These are phyloP conservation scores for Lymantria monacha DNA, from an alignment of 2,888 invertebrate species.

Conservation along the genomic window DNA sequence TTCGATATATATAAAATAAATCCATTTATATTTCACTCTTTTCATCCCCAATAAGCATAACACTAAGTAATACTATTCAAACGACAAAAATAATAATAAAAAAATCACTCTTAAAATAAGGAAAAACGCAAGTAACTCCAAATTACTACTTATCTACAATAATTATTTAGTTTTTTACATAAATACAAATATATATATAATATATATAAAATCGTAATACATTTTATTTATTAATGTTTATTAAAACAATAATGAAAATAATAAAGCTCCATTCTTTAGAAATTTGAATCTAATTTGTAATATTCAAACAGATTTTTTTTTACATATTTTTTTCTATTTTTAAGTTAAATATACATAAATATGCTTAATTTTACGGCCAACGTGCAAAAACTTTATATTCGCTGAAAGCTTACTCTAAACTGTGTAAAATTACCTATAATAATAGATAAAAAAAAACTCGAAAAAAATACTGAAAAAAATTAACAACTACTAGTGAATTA, in stretches of 20 bases:
- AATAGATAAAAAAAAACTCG: constrained; percentile 39
- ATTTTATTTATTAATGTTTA: constrained; percentile 35
- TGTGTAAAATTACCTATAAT: constrained; percentile 47
- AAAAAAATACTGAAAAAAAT: constrained; percentile 59
- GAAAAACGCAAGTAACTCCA: constrained; percentile 52
- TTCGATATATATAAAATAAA: constrained; percentile 13
- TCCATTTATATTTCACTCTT: constrained; percentile 5
- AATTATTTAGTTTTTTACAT: constrained; percentile 50
- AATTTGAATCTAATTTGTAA: constrained; percentile 52
- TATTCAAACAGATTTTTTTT: constrained; percentile 40
- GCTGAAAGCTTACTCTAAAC: constrained; percentile 60
- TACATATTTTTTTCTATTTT: constrained; percentile 37
- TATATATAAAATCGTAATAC: constrained; percentile 49
- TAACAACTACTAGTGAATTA: constrained; percentile 45
- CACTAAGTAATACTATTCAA: constrained; percentile 42
- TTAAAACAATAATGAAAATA: constrained; percentile 35
- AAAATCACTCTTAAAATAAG: constrained; percentile 48
- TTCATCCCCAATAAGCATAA: constrained; percentile 28
- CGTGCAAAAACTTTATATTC: constrained; percentile 58
- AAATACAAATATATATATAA: constrained; percentile 53
- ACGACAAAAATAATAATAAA: constrained; percentile 41
- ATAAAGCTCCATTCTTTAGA: constrained; percentile 62
- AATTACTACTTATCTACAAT: constrained; percentile 55
- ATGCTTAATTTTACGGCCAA: constrained; percentile 62
- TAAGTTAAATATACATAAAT: constrained; percentile 54